These are phyloP conservation scores for Alauda arvensis DNA, from an alignment of 2,797 vertebrate species.

Conservation along the genomic window DNA sequence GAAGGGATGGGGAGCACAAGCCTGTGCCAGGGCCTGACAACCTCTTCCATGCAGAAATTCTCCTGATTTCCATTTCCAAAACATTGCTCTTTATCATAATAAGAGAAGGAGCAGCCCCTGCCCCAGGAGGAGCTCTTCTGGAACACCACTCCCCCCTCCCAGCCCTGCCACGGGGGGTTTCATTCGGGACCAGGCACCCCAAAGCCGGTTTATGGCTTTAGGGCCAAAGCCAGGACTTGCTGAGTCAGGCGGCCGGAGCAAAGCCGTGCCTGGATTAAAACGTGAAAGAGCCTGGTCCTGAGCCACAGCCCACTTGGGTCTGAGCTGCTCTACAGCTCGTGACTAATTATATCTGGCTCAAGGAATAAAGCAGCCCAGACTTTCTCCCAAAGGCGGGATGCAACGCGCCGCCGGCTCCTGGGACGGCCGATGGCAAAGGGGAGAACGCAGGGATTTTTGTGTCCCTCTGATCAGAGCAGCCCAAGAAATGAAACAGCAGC, in stretches of 20 bases:
- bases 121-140: background rate
- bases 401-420: accelerated
- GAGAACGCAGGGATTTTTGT: accelerated
- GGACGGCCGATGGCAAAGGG: accelerated
- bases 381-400: background rate
- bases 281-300: background rate
- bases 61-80: background rate
- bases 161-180: accelerated
- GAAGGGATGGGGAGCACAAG: background rate
- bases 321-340: background rate
- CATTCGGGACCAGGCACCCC: background rate
- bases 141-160: background rate
- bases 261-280: slow-evolving; percentile 3
- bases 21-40: background rate
- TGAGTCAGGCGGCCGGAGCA: background rate
- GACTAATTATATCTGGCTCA: background rate
- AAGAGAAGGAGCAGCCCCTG: background rate
- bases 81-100: accelerated
- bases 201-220: background rate
- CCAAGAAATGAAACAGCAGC: background rate
- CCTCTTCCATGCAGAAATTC: background rate
- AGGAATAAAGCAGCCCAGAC: slow-evolving; percentile 4
- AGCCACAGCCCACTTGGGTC: background rate
- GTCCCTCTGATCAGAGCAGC: background rate
- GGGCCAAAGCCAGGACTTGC: background rate